Evolutionary conservation across 2,113 vertebrate genomes (phyloP).

Genomic region (Neomonachus schauinslandi): DNA sequence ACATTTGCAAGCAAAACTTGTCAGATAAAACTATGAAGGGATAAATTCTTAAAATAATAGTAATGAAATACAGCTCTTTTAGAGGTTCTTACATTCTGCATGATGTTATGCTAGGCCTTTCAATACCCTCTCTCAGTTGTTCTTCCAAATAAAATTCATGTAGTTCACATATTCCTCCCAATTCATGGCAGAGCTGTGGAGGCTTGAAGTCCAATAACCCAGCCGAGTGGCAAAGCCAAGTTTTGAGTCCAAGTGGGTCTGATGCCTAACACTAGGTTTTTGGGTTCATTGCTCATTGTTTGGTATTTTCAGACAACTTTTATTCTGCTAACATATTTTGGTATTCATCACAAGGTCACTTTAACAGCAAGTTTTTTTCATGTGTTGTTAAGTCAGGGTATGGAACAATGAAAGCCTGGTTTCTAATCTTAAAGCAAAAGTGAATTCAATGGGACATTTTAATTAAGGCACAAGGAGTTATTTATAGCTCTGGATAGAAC

Average conservation of each 20-base stretch:
- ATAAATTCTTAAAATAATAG: background rate
- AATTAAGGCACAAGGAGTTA: background rate
- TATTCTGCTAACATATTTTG: background rate
- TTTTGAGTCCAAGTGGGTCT: background rate
- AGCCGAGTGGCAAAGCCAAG: background rate
- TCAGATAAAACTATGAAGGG: background rate
- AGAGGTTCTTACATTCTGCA: background rate
- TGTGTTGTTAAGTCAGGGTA: background rate
- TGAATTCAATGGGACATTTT: constrained; percentile 5
- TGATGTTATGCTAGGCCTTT: background rate
- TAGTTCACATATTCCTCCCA: background rate
- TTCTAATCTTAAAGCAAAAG: constrained; percentile 1
- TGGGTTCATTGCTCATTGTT: background rate
- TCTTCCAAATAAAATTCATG: background rate
- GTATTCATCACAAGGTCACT: background rate
- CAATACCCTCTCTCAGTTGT: background rate
- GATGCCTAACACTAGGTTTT: background rate
- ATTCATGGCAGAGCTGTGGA: background rate
- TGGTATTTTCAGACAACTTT: background rate
- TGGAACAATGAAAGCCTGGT: background rate
- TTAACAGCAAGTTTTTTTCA: background rate
- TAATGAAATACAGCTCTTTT: background rate
- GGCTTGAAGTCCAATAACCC: background rate
- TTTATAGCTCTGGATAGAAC: background rate
- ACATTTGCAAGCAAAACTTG: background rate